Evolutionary conservation across 1,140 invertebrate genomes (phyloP), one percentile per base, ranked within the genome.

Genomic region (Philaenus spumarius): DNA sequence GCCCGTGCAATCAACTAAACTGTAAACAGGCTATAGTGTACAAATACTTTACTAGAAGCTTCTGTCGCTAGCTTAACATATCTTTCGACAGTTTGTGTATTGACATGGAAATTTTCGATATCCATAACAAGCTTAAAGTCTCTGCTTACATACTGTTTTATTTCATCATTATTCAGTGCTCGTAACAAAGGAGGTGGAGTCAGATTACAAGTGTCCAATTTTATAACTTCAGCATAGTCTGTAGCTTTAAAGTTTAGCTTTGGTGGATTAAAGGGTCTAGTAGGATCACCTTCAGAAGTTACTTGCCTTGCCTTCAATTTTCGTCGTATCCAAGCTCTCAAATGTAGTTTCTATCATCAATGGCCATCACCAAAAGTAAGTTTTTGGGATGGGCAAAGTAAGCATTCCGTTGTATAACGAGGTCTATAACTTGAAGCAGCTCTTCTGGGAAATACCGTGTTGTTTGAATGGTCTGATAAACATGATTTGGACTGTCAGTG

Each of bases 281-380:
- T 35, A 14, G 34, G 34, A 35, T 35, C 34, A 57, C 43, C 63
- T 59, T 17, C 60, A 43, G 46, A 68, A 65, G 52, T 59, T 50
- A 20, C 60, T 43, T 19, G 15, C 14, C 34, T 35, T 35, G 34
- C 34, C 34, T 35, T 35, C 34, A 35, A 35, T 6, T 7, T 35
- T 35, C 34, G 34, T 35, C 34, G 34, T 35, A 35, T 35, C 53
- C 67, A 14, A 69, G 50, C 46, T 67, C 62, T 53, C 64, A 5
- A 42, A 68, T 63, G 50, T 67, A 55, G 39, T 43, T 17, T 48
- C 55, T 17, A 1, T 62, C 51, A 59, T 72, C 71, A 35, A 42
- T 20, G 26, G 69, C 39, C 67, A 72, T 71, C 19, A 62, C 55
- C 34, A n/a, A n/a, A n/a, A n/a, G n/a, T n/a, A n/a, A n/a, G n/a